Evolutionary conservation across 2,888 invertebrate species (phyloP), one percentile per base, ranked within the genome.

Genomic region (Lysandra coridon): DNA sequence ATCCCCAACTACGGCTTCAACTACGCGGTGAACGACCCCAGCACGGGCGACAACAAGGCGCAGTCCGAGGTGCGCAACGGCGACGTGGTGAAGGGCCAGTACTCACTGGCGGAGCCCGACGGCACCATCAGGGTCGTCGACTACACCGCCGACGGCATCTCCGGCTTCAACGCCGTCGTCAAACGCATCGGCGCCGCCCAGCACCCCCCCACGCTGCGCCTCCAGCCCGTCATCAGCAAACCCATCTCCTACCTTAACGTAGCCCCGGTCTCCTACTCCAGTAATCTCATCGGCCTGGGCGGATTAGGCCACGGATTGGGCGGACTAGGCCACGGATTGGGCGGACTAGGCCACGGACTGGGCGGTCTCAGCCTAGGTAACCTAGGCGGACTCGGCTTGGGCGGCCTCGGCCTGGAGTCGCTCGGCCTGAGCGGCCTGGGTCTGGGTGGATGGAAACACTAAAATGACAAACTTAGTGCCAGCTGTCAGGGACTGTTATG

Each of bases 101-200:
- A 94, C 85, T 94, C 94, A 0, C 87, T 94, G 6, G 85, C 91
- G 1, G 94, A 94, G 79, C 91, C 94, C 78, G 94, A 94, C 85
- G 95, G 95, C 83, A 93, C 93, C 74, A 78, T 94, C 73, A 83
- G 95, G 78, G 88, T 94, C 0, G 94, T 95, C 0, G 91, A 94
- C 83, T 94, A 94, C 87, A 84, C 88, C 5, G 93, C 95, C 0
- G 94, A 92, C 83, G 85, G 90, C 1, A 86, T 90, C 53, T 86
- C 87, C 0, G 94, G 94, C 1, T 95, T 94, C 88, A 93, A 94
- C 86, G 95, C 95, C 0, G 88, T 91, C n/a, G 94, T 95, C 69
- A 92, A 92, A 80, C 87, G 92, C 60, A 82, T 93, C 40, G 94
- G 94, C 1, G 86, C 88, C 1, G 91, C 91, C 0, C 88, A 82